phyloP scores from a whole-genome alignment of 2,797 vertebrate genomes.

The Acipenser oxyrinchus region DNA sequence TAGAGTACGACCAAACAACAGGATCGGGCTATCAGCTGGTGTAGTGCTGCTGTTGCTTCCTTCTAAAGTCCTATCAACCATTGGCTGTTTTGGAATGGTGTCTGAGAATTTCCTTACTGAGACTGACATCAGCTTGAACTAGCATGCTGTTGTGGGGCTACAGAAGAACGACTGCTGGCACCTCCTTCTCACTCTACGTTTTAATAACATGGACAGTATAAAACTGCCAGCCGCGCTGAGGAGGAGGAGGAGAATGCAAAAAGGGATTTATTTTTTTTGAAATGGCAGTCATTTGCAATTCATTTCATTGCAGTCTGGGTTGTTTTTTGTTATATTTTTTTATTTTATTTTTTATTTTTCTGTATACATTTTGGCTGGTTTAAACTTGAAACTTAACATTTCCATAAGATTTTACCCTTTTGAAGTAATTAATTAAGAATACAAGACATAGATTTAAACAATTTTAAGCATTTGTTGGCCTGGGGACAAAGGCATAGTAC shows the following conservation, averaged over 20 bases:
- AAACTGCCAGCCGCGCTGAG: conserved; percentile 64
- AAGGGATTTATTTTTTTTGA: conserved; percentile 62
- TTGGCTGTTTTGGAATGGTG: conserved; percentile 54
- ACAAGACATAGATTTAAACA: no score
- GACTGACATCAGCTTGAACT: conserved; percentile 67
- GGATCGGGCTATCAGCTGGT: conserved; percentile 97
- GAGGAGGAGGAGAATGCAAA: conserved; percentile 51
- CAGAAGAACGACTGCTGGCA: conserved; percentile 52
- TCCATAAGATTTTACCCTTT: conserved; percentile 15
- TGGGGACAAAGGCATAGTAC: no score
- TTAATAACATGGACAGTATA: conserved; percentile 67
- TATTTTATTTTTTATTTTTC: conserved; percentile 50
- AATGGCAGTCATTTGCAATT: conserved; percentile 47
- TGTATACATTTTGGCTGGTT: conserved; percentile 27
- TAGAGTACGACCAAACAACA: conserved; percentile 95
- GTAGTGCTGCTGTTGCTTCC: conserved; percentile 57
- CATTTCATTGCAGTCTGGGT: conserved; percentile 42
- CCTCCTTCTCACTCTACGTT: conserved; percentile 43
- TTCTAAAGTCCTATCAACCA: conserved; percentile 45
- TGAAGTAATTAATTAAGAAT: neutral
- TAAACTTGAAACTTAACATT: conserved; percentile 30
- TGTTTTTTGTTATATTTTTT: conserved; percentile 16
- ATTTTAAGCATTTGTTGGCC: no score
- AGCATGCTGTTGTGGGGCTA: conserved; percentile 81
- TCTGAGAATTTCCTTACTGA: conserved; percentile 67